These are phyloP conservation scores for Pheosia tremula DNA, from an alignment of 2,888 invertebrate genomes.

Conservation along the genomic window DNA sequence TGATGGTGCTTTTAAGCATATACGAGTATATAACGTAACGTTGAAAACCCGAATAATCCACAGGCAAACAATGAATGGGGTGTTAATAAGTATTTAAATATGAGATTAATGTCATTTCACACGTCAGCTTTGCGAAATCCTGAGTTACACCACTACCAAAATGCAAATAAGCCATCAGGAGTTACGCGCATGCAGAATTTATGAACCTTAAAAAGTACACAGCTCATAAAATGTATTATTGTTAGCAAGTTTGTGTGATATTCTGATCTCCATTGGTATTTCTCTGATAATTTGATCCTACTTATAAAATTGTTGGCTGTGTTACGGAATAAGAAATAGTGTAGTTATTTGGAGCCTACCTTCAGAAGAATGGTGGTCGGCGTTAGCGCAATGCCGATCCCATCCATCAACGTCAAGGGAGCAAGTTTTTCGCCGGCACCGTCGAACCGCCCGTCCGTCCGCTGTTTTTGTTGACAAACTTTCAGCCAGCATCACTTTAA, in stretches of 20 bases:
- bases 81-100: conserved; percentile 64
- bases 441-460: conserved; percentile 63
- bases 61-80: conserved; percentile 48
- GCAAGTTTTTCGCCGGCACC: conserved; percentile 76
- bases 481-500: conserved; percentile 70
- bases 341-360: conserved; percentile 50
- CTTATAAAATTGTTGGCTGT: conserved; percentile 14
- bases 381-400: conserved; percentile 58
- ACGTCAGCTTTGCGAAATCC: conserved; percentile 67
- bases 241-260: not conserved
- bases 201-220: conserved; percentile 10
- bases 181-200: conserved; percentile 18
- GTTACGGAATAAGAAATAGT: conserved; percentile 46
- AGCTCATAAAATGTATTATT: not conserved
- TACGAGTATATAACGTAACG: conserved; percentile 24
- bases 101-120: conserved; percentile 69
- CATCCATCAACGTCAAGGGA: conserved; percentile 79
- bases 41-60: conserved; percentile 39
- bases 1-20: conserved; percentile 11
- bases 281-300: no score
- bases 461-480: conserved; percentile 77
- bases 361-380: conserved; percentile 56
- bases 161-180: conserved; percentile 54
- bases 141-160: conserved; percentile 57
- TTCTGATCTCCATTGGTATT: not conserved